Evolutionary conservation across 2,888 invertebrate genomes (phyloP), one percentile per base, ranked within the genome.

Genomic region (Sphaerophoria taeniata): DNA sequence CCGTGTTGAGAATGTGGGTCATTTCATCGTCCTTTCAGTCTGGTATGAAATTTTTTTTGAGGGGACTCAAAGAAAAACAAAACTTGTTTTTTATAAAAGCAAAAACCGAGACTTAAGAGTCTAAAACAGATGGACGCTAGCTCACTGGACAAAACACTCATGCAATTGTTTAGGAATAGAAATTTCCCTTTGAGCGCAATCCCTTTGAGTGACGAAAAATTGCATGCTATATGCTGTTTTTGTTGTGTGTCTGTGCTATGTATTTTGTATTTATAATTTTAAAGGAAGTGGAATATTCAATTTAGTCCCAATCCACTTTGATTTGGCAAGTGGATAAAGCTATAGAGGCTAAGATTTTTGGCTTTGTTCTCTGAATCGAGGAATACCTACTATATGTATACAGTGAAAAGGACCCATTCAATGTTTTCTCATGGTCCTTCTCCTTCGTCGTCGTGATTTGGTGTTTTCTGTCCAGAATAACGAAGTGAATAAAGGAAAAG

Each of bases 1-100:
- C 45, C 33, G 31, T 67, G n/a, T 49, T 56, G 65, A 12, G 51
- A 79, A 84, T 75, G 71, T 84, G 75, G 84, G 84, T 84, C 84
- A 84, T 60, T 80, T 71, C 49, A 34, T 65, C 16, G 24, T 65
- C 58, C 71, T 49, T 69, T 47, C 31, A 49, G n/a, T 1, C 12
- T 14, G 34, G 0, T 43, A 12, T 9, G 34, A n/a, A 5, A 7
- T 0, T 9, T 7, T 11, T 7, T n/a, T n/a, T n/a, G n/a, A n/a
- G n/a, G n/a, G n/a, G n/a, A n/a, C n/a, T 24, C 24, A 24, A 24
- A 43, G 55, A 58, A 67, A 36, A 39, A n/a, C n/a, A n/a, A 24
- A 72, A 51, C 24, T 47, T 34, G 5, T 6, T 74, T 65, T 81
- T 24, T 55, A 31, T 56, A 70, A 49, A 61, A 81, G 39, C 72